phyloP scores from a whole-genome alignment of 1,140 invertebrate genomes.

The Papilio aristodemus region DNA sequence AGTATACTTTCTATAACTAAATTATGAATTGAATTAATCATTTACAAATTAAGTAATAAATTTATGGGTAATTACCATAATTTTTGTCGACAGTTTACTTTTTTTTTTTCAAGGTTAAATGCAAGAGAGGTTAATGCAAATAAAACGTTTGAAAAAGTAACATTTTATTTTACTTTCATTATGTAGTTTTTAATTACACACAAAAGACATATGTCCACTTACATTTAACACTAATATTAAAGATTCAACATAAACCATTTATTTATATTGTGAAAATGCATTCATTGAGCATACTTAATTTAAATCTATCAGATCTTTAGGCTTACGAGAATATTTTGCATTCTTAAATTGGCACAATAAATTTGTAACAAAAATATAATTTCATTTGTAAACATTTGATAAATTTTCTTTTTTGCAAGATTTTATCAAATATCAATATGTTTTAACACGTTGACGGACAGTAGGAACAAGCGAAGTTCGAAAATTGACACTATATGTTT shows the following conservation, averaged over 20 bases:
- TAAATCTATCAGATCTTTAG: conserved; percentile 24
- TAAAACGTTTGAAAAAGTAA: conserved; percentile 43
- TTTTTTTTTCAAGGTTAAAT: too few species aligned
- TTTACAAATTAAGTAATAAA: too few species aligned
- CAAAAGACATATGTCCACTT: conserved; percentile 14
- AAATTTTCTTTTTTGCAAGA: conserved; percentile 25
- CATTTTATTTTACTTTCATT: conserved; percentile 45
- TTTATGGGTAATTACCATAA: too few species aligned
- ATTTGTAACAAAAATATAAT: conserved; percentile 49
- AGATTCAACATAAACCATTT: conserved; percentile 25
- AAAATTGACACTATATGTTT: too few species aligned
- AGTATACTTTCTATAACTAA: too few species aligned
- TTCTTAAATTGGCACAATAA: conserved; percentile 41
- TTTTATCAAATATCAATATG: neutral
- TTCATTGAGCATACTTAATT: conserved; percentile 30
- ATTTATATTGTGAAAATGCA: conserved; percentile 24
- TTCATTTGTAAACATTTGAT: conserved; percentile 12
- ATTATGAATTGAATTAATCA: too few species aligned
- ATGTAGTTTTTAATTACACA: conserved; percentile 33
- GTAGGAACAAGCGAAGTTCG: too few species aligned
- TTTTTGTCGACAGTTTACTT: neutral
- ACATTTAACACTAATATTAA: conserved; percentile 24
- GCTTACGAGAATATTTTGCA: conserved; percentile 31
- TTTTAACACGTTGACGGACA: too few species aligned
- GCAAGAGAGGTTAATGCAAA: neutral